A percentile compares a stretch with the other conserved stretches of the same genome.
Conservation (phyloP, 2,888 invertebrate genomes). For the Microctonus hyperodae region DNA sequence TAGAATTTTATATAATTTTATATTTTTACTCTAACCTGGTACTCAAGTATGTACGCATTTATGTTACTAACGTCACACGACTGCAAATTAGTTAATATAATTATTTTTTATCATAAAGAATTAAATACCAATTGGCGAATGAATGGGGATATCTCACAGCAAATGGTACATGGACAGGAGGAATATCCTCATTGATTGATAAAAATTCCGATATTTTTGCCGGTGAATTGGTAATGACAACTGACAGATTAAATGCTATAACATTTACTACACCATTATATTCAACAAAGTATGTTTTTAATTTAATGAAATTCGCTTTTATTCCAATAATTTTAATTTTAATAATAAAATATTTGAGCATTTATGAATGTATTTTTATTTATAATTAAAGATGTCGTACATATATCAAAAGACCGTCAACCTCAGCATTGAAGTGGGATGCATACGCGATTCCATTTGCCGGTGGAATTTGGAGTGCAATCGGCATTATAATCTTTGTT, state of each 20-base stretch:
- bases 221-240: slow-evolving; percentile 55
- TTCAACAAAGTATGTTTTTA: slow-evolving; percentile 50
- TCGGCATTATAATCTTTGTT: slow-evolving; percentile 47
- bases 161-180: slow-evolving; percentile 57
- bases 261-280: slow-evolving; percentile 58
- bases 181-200: slow-evolving; percentile 47
- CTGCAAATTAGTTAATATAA: not conserved
- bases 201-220: slow-evolving; percentile 54
- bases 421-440: slow-evolving; percentile 53
- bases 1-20: not conserved
- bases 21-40: not conserved
- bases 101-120: slow-evolving; percentile 34
- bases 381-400: slow-evolving; percentile 48
- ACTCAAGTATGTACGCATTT: not conserved
- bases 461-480: slow-evolving; percentile 50
- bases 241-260: slow-evolving; percentile 49
- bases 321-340: no score
- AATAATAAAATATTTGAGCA: no score
- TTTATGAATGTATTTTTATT: not conserved
- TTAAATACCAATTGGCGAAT: slow-evolving; percentile 41
- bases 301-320: not conserved
- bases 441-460: slow-evolving; percentile 56
- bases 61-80: not conserved
- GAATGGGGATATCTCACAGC: slow-evolving; percentile 48
- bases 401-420: slow-evolving; percentile 54